Evolutionary conservation across 2,888 invertebrate species (phyloP).

Genomic region (Plebejus anna): DNA sequence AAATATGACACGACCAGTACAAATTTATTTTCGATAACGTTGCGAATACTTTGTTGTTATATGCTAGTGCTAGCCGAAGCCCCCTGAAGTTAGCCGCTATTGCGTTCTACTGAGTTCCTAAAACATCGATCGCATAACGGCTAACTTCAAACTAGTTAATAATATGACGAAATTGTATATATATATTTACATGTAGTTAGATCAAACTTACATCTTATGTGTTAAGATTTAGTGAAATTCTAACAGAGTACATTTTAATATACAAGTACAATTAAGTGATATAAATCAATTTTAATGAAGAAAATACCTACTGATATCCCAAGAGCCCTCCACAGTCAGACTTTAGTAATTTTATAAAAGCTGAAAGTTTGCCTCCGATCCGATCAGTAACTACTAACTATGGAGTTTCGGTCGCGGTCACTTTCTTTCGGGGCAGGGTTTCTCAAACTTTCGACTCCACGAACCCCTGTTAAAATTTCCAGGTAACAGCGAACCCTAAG

Average conservation of each 20-base stretch:
- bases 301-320: not conserved
- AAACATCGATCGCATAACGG: constrained; percentile 8
- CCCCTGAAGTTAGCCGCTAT: constrained; percentile 11
- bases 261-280: constrained; percentile 6
- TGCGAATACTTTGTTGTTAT: not conserved
- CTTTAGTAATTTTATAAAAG: no score
- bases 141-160: not conserved
- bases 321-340: no score
- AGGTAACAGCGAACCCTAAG: no score
- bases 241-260: constrained; percentile 3
- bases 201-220: constrained; percentile 17
- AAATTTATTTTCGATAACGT: not conserved
- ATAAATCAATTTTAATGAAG: not conserved
- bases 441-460: not conserved
- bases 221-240: not conserved
- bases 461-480: no score
- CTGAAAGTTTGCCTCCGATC: no score
- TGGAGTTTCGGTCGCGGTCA: no score
- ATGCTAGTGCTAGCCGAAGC: not conserved
- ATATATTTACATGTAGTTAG: constrained; percentile 17
- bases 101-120: constrained; percentile 22
- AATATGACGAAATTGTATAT: constrained; percentile 21
- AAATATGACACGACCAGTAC: not conserved
- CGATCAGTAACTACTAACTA: no score
- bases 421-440: no score